A percentile compares a stretch with the other conserved stretches of the same genome.
phyloP scores from a whole-genome alignment of 2,888 invertebrate species.

The Amiota minor region DNA sequence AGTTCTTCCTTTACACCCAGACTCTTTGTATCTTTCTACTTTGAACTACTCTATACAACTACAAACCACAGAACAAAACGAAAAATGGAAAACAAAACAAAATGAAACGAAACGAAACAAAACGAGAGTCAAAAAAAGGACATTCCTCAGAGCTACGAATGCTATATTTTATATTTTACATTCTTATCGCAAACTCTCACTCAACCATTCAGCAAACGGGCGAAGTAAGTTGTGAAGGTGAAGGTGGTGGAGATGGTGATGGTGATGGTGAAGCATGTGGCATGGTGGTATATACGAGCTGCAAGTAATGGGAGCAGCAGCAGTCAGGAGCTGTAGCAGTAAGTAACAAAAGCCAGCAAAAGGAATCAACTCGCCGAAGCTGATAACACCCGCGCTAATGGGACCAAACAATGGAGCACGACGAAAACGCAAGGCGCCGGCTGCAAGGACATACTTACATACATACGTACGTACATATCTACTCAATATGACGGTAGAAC shows the following conservation, averaged over 20 bases:
- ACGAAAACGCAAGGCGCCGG: slow-evolving; percentile 45
- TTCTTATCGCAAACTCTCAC: slow-evolving; percentile 72
- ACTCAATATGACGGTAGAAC: slow-evolving; percentile 30
- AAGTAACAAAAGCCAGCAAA: slow-evolving; percentile 44
- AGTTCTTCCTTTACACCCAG: too few relatives aligned
- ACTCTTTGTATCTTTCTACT: background rate
- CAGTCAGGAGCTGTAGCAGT: slow-evolving; percentile 2
- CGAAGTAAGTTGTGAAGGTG: background rate
- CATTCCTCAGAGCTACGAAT: slow-evolving; percentile 69
- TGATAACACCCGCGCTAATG: slow-evolving; percentile 72
- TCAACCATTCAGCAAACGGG: slow-evolving; percentile 55
- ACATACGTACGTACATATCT: background rate
- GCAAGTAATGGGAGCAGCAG: slow-evolving; percentile 9
- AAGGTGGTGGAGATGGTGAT: slow-evolving; percentile 11
- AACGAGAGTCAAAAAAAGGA: slow-evolving; percentile 67
- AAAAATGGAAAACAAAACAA: slow-evolving; percentile 22
- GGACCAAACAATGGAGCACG: slow-evolving; percentile 68
- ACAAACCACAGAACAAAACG: slow-evolving; percentile 29
- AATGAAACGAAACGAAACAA: slow-evolving; percentile 29
- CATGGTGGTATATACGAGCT: slow-evolving; percentile 35
- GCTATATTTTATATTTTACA: slow-evolving; percentile 73
- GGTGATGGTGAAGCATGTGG: too few relatives aligned
- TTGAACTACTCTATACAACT: slow-evolving; percentile 30
- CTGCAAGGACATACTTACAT: slow-evolving; percentile 39
- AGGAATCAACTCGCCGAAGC: slow-evolving; percentile 64